phyloP scores from a whole-genome alignment of 2,113 vertebrate species.

The Rhombomys opimus region DNA sequence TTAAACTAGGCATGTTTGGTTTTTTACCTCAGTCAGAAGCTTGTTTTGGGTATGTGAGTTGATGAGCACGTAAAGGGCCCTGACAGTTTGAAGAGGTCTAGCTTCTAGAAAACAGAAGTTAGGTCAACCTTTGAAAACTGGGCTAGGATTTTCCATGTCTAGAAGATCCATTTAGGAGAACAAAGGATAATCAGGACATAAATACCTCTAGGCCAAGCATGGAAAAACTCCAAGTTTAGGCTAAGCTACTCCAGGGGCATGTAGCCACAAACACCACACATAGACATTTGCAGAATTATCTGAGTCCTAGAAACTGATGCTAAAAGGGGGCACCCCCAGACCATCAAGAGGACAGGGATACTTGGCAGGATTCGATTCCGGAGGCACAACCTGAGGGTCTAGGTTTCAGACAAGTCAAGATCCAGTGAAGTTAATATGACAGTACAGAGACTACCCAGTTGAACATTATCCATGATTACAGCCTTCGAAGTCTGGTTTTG shows the following conservation, averaged over 20 bases:
- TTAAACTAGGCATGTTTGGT: not conserved
- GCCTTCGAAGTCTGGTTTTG: not conserved
- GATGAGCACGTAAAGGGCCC: not conserved
- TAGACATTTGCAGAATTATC: no score
- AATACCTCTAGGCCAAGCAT: not conserved
- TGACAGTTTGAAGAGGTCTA: not conserved
- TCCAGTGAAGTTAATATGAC: not conserved
- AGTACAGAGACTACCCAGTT: not conserved
- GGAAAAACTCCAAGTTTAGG: not conserved
- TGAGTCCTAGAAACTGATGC: not conserved
- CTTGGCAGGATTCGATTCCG: not conserved
- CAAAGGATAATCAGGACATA: not conserved
- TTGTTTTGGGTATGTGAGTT: not conserved
- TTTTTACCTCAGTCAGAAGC: not conserved
- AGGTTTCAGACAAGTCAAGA: not conserved
- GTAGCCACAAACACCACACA: no score
- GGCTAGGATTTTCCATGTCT: constrained; percentile 1
- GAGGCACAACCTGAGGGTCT: not conserved
- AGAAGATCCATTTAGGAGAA: not conserved
- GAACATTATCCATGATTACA: not conserved
- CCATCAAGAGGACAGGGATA: not conserved
- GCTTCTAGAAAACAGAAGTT: not conserved
- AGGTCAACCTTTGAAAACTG: not conserved
- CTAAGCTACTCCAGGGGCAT: not conserved
- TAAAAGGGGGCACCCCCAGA: not conserved